Evolutionary conservation across 1,140 invertebrate genomes (phyloP).

Genomic region (Chionoecetes opilio): DNA sequence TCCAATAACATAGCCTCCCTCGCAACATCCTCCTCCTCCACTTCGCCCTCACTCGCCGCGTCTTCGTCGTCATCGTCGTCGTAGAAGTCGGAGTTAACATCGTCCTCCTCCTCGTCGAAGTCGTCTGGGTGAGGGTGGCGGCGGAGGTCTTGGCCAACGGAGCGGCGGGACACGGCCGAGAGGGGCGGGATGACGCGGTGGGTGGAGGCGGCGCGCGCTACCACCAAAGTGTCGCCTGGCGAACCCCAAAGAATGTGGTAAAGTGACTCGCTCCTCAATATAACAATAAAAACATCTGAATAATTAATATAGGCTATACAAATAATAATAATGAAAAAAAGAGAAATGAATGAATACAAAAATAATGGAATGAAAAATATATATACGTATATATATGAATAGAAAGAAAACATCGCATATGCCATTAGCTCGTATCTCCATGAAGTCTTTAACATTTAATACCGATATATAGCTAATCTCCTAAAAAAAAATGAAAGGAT

Average conservation of each 20-base stretch:
- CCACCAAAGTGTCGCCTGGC: slow-evolving; percentile 47
- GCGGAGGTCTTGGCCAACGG: background rate
- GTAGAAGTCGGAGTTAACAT: slow-evolving; percentile 58
- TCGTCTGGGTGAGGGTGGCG: background rate
- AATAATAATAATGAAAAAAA: too few species aligned
- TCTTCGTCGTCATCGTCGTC: slow-evolving; percentile 65
- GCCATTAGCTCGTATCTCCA: too few species aligned
- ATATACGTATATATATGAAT: too few species aligned
- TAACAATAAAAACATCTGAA: too few species aligned
- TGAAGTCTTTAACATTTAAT: too few species aligned
- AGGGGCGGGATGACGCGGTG: slow-evolving; percentile 70
- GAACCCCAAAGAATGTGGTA: background rate
- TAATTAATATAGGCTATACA: too few species aligned
- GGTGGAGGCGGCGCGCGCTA: slow-evolving; percentile 39
- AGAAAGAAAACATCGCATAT: too few species aligned
- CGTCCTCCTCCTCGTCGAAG: slow-evolving; percentile 64
- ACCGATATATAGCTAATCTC: too few species aligned
- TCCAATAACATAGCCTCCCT: slow-evolving; percentile 8
- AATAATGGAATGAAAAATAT: too few species aligned
- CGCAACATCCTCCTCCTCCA: slow-evolving; percentile 63
- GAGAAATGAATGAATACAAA: background rate
- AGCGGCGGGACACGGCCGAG: slow-evolving; percentile 60
- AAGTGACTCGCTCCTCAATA: too few species aligned
- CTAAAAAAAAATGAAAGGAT: too few species aligned
- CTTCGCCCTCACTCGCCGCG: slow-evolving; percentile 13